Evolutionary conservation across 2,113 vertebrate species (phyloP).

Genomic region (Paedocypris sp.): DNA sequence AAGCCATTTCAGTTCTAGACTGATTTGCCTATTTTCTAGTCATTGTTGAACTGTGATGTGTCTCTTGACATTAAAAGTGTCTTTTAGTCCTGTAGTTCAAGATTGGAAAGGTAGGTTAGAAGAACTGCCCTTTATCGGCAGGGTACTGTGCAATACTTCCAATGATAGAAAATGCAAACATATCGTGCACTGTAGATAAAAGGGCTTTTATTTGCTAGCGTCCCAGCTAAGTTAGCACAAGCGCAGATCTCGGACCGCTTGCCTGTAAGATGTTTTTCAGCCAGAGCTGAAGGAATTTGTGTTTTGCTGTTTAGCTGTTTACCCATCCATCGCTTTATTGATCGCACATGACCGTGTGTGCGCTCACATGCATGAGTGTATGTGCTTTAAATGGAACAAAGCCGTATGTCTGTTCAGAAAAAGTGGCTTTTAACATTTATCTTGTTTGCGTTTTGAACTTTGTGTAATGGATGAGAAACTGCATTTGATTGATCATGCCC

Average conservation of each 20-base stretch:
- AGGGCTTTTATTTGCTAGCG: slow-evolving; percentile 37
- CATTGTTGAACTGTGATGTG: neutral
- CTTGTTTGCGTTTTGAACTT: slow-evolving; percentile 1
- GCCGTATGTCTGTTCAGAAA: neutral
- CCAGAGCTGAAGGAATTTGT: slow-evolving; percentile 5
- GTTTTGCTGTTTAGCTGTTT: neutral
- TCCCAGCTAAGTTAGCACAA: slow-evolving; percentile 23
- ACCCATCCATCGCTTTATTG: slow-evolving; percentile 19
- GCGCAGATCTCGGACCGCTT: slow-evolving; percentile 22
- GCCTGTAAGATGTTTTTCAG: slow-evolving; percentile 24
- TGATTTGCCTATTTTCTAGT: slow-evolving; percentile 21
- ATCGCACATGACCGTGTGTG: slow-evolving; percentile 22
- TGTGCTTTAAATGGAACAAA: neutral
- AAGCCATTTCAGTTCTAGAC: slow-evolving; percentile 23
- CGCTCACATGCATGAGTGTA: slow-evolving; percentile 11
- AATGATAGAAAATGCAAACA: slow-evolving; percentile 18
- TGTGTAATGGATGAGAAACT: no score
- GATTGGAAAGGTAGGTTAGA: neutral
- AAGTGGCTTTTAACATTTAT: neutral
- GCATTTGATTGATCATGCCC: no score
- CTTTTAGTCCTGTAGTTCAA: neutral
- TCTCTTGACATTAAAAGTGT: slow-evolving; percentile 11
- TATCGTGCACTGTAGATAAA: slow-evolving; percentile 31
- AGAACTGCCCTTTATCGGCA: slow-evolving; percentile 32
- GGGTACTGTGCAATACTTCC: slow-evolving; percentile 41